phyloP scores from a whole-genome alignment of 2,113 vertebrate genomes.

The Vulpes lagopus region DNA sequence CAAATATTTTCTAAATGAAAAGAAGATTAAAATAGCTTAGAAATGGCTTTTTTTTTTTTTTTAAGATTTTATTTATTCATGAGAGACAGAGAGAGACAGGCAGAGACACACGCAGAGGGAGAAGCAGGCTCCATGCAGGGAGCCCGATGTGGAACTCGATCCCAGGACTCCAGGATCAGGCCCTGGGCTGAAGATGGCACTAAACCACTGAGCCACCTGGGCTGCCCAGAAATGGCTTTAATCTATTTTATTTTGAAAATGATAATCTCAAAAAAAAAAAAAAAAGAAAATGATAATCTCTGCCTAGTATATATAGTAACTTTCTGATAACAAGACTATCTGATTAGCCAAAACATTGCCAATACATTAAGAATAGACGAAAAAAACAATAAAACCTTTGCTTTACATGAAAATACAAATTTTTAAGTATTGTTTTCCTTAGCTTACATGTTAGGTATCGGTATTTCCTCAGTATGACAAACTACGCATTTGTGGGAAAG shows the following conservation, averaged over 20 bases:
- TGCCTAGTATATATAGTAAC: neutral
- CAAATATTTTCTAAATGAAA: no score
- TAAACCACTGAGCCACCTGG: no score
- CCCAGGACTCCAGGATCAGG: no score
- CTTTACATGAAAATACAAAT: neutral
- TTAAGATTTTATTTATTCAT: no score
- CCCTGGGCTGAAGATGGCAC: no score
- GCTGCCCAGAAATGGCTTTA: neutral
- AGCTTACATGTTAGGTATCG: neutral
- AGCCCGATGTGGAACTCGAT: no score
- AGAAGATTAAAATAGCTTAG: no score
- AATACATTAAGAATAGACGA: neutral
- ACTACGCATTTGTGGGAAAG: neutral
- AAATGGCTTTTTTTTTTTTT: no score
- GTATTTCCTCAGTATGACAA: constrained; percentile 29
- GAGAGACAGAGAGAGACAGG: no score
- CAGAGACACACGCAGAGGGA: no score
- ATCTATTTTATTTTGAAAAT: constrained; percentile 58
- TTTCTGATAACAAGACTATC: neutral
- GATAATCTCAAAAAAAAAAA: neutral
- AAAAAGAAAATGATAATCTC: neutral
- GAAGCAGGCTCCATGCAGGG: no score
- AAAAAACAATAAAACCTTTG: neutral
- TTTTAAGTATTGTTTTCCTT: constrained; percentile 10
- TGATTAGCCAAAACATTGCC: constrained; percentile 29